Evolutionary conservation across 1,140 invertebrate genomes (phyloP), one percentile per base, ranked within the genome.

Genomic region (Littorina saxatilis): DNA sequence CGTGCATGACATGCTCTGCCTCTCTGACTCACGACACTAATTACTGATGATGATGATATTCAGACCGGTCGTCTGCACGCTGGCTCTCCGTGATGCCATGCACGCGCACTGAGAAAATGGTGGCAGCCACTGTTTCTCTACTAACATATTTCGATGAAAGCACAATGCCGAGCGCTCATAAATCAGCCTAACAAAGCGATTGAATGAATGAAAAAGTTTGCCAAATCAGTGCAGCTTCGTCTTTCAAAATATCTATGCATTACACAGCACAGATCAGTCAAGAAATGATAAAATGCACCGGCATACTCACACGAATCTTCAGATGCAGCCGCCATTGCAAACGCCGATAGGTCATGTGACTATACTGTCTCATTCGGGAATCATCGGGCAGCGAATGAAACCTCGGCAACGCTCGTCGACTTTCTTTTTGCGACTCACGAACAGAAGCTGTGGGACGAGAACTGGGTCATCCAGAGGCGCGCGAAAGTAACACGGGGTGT

Each of bases 1-100:
- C 74, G n/a, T 35, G 74, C 29, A 76, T 76, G 74, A 76, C 55
- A 55, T 17, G n/a, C 17, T 76, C 74, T 50, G 37, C 50, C 20
- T 52, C 74, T 76, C 50, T 76, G 74, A 76, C 47, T 76, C 74
- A 76, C 74, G 23, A 58, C 29, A 23, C 74, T 76, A 76, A 76
- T 76, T 76, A 76, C 55, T 37, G 27, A 76, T 76, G 74, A 76
- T 76, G 74, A 76, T 76, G 74, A 76, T 52, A 76, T 76, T 76
- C 74, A 76, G 74, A 76, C 74, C 74, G 74, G 74, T 43, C 74
- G 74, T 76, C 74, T 76, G 74, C 74, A 52, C 47, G 43, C n/a
- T 50, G 23, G 74, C 43, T 50, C 35, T 4, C 17, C 35, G 47
- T 55, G 74, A 52, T 76, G 55, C 50, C 55, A 58, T 58, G 74